A percentile compares a stretch with the other conserved stretches of the same genome.
phyloP scores from a whole-genome alignment of 2,113 vertebrate species.

The Anolis carolinensis region DNA sequence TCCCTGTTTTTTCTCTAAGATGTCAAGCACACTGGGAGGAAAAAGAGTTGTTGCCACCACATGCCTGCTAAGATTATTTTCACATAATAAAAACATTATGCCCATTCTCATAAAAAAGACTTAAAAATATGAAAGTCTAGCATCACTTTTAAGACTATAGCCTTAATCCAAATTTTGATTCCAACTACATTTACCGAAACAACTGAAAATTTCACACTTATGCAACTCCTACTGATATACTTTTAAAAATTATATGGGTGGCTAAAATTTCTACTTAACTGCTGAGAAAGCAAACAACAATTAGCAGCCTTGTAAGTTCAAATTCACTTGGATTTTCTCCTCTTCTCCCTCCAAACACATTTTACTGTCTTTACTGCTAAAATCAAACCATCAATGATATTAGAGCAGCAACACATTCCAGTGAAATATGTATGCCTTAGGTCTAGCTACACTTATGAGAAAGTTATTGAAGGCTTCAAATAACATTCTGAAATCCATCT shows the following conservation, averaged over 20 bases:
- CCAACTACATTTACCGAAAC: too few relatives aligned
- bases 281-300: not conserved
- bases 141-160: not conserved
- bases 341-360: not conserved
- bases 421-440: constrained; percentile 7
- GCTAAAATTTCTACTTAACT: constrained; percentile 47
- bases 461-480: constrained; percentile 9
- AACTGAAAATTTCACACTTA: too few relatives aligned
- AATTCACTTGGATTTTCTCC: constrained; percentile 35
- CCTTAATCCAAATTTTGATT: too few relatives aligned
- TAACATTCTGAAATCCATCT: constrained; percentile 18
- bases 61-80: not conserved
- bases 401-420: not conserved
- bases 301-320: constrained; percentile 31
- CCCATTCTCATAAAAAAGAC: constrained; percentile 14
- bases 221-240: not conserved
- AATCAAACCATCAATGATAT: constrained; percentile 1
- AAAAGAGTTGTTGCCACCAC: not conserved
- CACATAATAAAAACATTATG: not conserved
- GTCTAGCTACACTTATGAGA: constrained; percentile 7
- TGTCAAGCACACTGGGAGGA: constrained; percentile 8
- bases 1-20: not conserved
- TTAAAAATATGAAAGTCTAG: constrained; percentile 12
- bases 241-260: not conserved
- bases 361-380: not conserved